Evolutionary conservation across 2,113 vertebrate genomes (phyloP).

Genomic region (Riparia riparia): DNA sequence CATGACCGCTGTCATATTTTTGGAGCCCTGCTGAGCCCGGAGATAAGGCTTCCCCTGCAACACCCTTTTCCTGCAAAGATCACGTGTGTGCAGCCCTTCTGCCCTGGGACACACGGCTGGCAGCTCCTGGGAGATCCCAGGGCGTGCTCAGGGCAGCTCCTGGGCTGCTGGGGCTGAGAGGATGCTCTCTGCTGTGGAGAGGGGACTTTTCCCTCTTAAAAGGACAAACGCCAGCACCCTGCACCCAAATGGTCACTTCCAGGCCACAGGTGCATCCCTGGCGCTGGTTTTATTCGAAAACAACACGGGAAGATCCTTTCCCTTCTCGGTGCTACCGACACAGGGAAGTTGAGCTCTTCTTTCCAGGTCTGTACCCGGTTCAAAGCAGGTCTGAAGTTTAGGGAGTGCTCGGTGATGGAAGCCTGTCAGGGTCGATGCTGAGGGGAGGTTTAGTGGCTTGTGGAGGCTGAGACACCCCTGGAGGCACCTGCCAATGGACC

Average conservation of each 20-base stretch:
- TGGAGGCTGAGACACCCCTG: background rate
- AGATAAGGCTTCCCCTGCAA: background rate
- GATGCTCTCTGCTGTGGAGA: background rate
- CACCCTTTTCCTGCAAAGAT: background rate
- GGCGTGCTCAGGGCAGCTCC: background rate
- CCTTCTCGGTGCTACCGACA: background rate
- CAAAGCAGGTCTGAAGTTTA: background rate
- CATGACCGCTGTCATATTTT: conserved; percentile 55
- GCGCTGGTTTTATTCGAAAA: background rate
- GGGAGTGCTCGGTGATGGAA: background rate
- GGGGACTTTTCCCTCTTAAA: background rate
- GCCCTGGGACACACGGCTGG: background rate
- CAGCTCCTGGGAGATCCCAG: background rate
- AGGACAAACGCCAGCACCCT: too few relatives aligned
- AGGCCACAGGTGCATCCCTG: background rate
- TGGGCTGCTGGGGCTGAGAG: background rate
- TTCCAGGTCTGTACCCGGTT: background rate
- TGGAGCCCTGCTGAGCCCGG: background rate
- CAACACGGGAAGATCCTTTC: background rate
- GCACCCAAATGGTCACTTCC: background rate
- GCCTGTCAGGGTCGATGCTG: rapidly evolving
- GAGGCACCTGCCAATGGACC: background rate
- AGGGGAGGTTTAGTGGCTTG: background rate
- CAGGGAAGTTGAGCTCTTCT: background rate
- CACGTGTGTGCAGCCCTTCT: rapidly evolving